A percentile compares a stretch with the other conserved stretches of the same genome.
Conservation (phyloP, 2,797 vertebrate genomes). For the Acropternis orthonyx region DNA sequence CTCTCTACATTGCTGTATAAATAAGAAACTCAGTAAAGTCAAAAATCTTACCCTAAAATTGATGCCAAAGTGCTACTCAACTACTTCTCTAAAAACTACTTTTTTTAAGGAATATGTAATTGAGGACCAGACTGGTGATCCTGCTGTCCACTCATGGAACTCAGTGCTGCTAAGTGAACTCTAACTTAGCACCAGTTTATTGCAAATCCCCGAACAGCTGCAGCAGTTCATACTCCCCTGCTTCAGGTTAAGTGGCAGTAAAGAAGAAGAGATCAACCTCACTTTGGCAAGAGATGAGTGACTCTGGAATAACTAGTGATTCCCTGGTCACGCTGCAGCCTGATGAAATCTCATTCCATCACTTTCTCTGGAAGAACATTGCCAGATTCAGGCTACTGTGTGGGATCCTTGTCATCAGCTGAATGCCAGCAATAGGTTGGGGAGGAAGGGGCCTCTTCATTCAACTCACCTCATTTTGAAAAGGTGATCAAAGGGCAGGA, state of each 20-base stretch:
- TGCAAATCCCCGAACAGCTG: background rate
- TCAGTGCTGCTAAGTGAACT: background rate
- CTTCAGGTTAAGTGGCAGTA: background rate
- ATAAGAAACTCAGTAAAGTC: background rate
- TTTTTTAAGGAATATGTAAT: background rate
- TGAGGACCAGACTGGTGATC: background rate
- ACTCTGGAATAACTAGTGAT: background rate
- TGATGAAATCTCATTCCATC: background rate
- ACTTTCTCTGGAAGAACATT: background rate
- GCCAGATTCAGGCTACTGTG: background rate
- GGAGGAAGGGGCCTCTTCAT: background rate
- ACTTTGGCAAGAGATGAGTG: background rate
- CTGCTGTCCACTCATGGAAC: background rate
- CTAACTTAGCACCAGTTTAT: background rate
- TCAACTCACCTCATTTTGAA: background rate
- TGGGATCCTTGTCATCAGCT: background rate
- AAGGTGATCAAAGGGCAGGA: background rate
- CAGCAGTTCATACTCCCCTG: background rate
- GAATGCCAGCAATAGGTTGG: background rate
- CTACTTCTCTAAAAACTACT: background rate
- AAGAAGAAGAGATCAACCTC: background rate
- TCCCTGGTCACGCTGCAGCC: background rate
- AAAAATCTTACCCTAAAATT: background rate
- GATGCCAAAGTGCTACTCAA: background rate
- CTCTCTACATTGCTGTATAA: fast-evolving